phyloP scores from a whole-genome alignment of 2,797 vertebrate genomes.

The Pseudomugil tenellus region DNA sequence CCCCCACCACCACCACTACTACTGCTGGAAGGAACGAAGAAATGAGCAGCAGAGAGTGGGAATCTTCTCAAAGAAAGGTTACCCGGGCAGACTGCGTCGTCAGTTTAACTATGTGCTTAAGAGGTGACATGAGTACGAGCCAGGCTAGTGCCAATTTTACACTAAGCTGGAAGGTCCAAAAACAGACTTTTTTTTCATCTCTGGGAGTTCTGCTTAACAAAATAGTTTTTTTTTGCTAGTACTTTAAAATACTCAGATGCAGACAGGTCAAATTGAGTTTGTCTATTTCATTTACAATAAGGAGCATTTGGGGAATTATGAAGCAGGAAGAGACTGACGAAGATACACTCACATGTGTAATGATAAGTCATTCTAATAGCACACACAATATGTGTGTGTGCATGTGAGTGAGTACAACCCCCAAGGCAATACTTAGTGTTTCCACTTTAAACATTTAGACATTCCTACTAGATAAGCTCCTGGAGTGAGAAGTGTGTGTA shows the following conservation, averaged over 20 bases:
- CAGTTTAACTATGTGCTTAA: constrained; percentile 72
- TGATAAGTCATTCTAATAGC: constrained; percentile 45
- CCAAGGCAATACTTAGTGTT: constrained; percentile 66
- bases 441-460: constrained; percentile 81
- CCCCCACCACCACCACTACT: too few relatives aligned
- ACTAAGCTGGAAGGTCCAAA: constrained; percentile 52
- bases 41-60: constrained; percentile 48
- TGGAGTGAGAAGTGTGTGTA: constrained; percentile 59
- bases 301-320: constrained; percentile 51
- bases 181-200: constrained; percentile 29
- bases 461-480: constrained; percentile 78
- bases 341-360: constrained; percentile 15
- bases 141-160: constrained; percentile 62
- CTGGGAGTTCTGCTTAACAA: constrained; percentile 33
- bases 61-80: constrained; percentile 67
- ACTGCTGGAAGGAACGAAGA: constrained; percentile 50
- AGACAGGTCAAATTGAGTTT: constrained; percentile 49
- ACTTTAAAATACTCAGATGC: constrained; percentile 21
- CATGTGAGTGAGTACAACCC: constrained; percentile 42
- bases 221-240: constrained; percentile 30
- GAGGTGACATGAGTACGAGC: constrained; percentile 67
- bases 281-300: constrained; percentile 40
- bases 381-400: constrained; percentile 26
- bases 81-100: constrained; percentile 66
- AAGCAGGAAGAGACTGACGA: constrained; percentile 22